phyloP scores from a whole-genome alignment of 2,888 invertebrate genomes.

The Aleiodes testaceus region DNA sequence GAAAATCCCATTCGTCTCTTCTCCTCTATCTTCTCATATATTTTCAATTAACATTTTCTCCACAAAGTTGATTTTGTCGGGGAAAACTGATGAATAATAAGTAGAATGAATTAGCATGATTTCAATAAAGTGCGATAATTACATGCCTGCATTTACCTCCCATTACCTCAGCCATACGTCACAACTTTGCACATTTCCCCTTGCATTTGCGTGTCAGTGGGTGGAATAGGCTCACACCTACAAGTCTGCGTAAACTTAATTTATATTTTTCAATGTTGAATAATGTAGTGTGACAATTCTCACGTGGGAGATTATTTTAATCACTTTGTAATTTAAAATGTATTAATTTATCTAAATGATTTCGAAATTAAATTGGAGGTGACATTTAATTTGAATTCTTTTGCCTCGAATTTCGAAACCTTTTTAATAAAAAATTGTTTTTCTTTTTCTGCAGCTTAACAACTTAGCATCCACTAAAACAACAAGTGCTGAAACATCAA shows the following conservation, averaged over 20 bases:
- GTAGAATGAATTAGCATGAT: neutral
- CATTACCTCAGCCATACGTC: slow-evolving; percentile 11
- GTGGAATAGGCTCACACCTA: slow-evolving; percentile 13
- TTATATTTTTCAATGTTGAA: neutral
- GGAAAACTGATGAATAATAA: neutral
- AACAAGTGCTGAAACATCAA: slow-evolving; percentile 72
- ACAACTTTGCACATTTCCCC: neutral
- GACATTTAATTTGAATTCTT: neutral
- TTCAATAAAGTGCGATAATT: neutral
- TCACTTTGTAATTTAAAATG: neutral
- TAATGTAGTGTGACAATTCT: neutral
- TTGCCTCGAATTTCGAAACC: slow-evolving; percentile 9
- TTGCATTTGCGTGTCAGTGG: slow-evolving; percentile 7
- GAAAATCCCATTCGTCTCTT: neutral
- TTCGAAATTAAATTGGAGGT: neutral
- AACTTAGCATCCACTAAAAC: slow-evolving; percentile 62
- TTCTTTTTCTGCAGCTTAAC: slow-evolving; percentile 67
- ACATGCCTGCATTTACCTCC: neutral
- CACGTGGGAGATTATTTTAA: neutral
- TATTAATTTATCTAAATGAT: too few relatives aligned
- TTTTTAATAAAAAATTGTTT: neutral
- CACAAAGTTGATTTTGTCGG: neutral
- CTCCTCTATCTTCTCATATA: neutral
- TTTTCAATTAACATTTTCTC: too few relatives aligned
- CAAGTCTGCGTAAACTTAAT: neutral